Conservation (phyloP, 1,140 invertebrate species). For the Lepidurus arcticus region DNA sequence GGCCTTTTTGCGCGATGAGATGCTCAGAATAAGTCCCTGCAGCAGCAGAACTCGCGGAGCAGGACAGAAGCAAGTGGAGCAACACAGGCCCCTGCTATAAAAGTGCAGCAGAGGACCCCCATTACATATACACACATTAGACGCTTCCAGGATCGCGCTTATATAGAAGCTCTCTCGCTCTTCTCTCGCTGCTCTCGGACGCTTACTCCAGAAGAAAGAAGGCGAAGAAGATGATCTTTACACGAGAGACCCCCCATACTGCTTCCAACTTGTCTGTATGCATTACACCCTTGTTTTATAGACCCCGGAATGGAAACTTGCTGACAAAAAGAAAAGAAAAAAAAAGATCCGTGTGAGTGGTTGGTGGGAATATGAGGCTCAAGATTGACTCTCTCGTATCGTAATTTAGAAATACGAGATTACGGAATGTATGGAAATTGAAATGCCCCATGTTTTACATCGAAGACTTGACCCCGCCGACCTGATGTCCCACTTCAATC, state of each 20-base stretch:
- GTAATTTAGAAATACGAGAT: not conserved
- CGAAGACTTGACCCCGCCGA: not conserved
- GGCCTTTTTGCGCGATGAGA: not conserved
- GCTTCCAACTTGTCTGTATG: not conserved
- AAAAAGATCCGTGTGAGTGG: not conserved
- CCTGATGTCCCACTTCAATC: conserved; percentile 18
- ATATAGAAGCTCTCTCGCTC: no score
- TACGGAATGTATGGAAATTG: not conserved
- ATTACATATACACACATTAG: conserved; percentile 22
- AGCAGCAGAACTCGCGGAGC: not conserved
- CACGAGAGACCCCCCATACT: not conserved
- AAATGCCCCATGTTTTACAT: not conserved
- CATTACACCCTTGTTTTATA: not conserved
- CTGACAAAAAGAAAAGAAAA: not conserved
- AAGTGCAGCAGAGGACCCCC: not conserved
- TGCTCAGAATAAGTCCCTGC: not conserved
- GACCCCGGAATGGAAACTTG: not conserved
- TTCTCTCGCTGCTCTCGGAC: not conserved
- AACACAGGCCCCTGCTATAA: conserved; percentile 12
- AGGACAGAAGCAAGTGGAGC: conserved; percentile 10
- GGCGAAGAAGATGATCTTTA: conserved; percentile 8
- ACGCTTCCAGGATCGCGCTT: not conserved
- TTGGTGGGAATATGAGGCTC: not conserved
- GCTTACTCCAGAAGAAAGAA: not conserved
- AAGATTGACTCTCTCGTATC: not conserved